phyloP scores from a whole-genome alignment of 1,140 invertebrate species.

The Pseudoatta argentina region DNA sequence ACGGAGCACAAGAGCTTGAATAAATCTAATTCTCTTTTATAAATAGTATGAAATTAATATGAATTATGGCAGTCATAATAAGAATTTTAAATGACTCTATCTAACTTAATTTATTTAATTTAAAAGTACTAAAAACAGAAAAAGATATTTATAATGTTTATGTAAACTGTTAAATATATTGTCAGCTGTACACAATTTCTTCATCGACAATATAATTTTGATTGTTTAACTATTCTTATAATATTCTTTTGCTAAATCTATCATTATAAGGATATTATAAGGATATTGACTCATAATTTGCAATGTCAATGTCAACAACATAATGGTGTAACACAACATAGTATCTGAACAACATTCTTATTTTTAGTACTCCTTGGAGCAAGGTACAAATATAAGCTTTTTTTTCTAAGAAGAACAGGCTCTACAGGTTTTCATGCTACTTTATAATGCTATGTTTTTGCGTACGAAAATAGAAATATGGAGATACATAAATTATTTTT shows the following conservation, averaged over 20 bases:
- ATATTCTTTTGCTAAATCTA: not conserved
- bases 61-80: no score
- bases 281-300: not conserved
- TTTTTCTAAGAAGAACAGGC: constrained; percentile 8
- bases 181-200: not conserved
- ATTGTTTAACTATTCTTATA: not conserved
- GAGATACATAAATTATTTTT: not conserved
- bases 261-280: no score
- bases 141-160: no score
- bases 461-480: not conserved
- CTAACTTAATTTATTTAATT: no score
- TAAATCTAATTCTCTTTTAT: no score
- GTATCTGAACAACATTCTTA: not conserved
- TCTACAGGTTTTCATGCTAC: not conserved
- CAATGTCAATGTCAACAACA: not conserved
- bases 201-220: not conserved
- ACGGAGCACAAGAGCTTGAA: no score
- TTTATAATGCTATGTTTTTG: not conserved
- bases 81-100: no score
- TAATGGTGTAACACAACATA: not conserved
- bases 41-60: no score
- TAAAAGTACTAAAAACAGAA: no score
- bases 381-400: not conserved
- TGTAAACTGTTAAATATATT: no score
- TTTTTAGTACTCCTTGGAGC: not conserved